phyloP scores from a whole-genome alignment of 2,888 invertebrate genomes.

The Galerucella calmariensis region DNA sequence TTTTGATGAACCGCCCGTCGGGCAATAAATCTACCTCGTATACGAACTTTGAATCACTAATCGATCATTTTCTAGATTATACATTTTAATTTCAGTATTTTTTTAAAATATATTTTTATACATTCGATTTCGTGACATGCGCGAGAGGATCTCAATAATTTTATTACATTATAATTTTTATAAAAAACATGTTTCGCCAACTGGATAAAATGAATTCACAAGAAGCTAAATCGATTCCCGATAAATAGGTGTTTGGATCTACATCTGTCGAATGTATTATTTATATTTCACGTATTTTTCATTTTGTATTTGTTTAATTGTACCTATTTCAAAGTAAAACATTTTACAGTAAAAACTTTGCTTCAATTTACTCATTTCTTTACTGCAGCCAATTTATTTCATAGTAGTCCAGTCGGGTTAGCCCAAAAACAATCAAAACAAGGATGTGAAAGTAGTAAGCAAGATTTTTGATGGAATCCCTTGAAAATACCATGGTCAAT shows the following conservation, averaged over 20 bases:
- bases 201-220: neutral
- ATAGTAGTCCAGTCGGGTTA: too few species aligned
- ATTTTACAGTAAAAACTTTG: conserved; percentile 30
- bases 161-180: neutral
- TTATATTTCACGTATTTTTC: conserved; percentile 42
- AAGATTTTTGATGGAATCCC: too few species aligned
- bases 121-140: conserved; percentile 15
- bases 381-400: neutral
- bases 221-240: neutral
- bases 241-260: conserved; percentile 13
- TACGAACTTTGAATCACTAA: conserved; percentile 21
- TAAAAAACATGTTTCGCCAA: neutral
- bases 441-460: too few species aligned
- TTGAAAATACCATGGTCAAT: too few species aligned
- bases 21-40: conserved; percentile 21
- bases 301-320: conserved; percentile 44
- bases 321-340: conserved; percentile 33
- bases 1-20: neutral
- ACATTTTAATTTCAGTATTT: conserved; percentile 25
- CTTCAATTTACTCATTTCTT: neutral
- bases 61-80: conserved; percentile 26
- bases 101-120: conserved; percentile 30
- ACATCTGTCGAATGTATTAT: conserved; percentile 30
- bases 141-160: conserved; percentile 1
- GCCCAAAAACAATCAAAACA: too few species aligned